phyloP scores from a whole-genome alignment of 2,113 vertebrate genomes.

The Cynopterus brachyotis region DNA sequence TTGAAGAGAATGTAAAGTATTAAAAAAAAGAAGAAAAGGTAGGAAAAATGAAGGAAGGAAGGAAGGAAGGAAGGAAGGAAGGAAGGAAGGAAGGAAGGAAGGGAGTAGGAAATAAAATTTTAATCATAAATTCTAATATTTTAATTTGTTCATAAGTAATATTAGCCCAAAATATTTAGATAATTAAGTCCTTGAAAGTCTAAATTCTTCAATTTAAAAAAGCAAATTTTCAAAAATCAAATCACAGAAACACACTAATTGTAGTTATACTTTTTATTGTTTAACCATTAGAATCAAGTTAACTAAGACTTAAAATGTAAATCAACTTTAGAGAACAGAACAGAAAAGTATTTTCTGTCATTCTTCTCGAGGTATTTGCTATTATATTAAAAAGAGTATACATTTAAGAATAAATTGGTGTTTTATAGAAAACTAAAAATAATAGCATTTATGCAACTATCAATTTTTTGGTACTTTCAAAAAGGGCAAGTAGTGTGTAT shows the following conservation, averaged over 20 bases:
- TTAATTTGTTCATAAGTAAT: constrained; percentile 39
- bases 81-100: not conserved
- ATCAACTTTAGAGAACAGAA: constrained; percentile 28
- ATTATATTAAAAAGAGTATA: constrained; percentile 47
- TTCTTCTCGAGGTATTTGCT: constrained; percentile 50
- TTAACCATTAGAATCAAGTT: constrained; percentile 34
- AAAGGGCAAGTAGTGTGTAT: constrained; percentile 23
- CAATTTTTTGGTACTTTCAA: constrained; percentile 46
- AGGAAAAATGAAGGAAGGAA: not conserved
- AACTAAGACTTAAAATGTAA: constrained; percentile 20
- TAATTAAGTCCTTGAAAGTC: constrained; percentile 11
- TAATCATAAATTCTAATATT: constrained; percentile 28
- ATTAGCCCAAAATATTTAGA: constrained; percentile 43
- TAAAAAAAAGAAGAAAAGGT: not conserved
- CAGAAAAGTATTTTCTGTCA: constrained; percentile 37
- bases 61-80: not conserved
- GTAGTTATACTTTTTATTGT: constrained; percentile 35
- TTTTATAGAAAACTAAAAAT: constrained; percentile 47
- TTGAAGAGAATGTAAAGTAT: not conserved
- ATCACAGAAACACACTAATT: constrained; percentile 25
- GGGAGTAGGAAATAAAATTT: not conserved
- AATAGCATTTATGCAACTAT: not conserved
- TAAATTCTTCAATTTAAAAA: constrained; percentile 22
- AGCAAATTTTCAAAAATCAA: constrained; percentile 22
- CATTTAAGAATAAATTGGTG: constrained; percentile 28